These are phyloP conservation scores for Pseudomyrmex cubaensis DNA, from an alignment of 1,140 invertebrate genomes.

Conservation along the genomic window DNA sequence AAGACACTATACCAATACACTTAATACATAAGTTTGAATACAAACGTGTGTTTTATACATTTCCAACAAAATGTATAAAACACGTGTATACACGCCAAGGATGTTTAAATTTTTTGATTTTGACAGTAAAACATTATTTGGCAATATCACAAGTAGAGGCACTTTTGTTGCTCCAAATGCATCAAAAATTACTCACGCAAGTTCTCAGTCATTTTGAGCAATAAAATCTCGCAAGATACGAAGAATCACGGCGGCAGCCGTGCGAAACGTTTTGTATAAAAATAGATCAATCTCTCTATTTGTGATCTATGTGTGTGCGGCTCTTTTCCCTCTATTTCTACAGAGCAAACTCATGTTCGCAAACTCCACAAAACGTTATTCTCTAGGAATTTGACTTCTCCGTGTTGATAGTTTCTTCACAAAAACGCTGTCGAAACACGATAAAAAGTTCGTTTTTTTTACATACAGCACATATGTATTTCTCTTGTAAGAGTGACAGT, in stretches of 20 bases:
- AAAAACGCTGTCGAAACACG: neutral
- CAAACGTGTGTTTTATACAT: too few relatives aligned
- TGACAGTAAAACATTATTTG: neutral
- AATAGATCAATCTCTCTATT: slow-evolving; percentile 65
- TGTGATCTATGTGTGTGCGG: slow-evolving; percentile 29
- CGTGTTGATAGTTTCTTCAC: neutral
- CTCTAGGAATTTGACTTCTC: slow-evolving; percentile 29
- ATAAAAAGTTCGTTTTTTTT: too few relatives aligned
- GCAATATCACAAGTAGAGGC: neutral
- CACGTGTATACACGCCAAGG: too few relatives aligned
- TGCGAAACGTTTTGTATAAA: slow-evolving; percentile 41
- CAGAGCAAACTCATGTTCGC: slow-evolving; percentile 34
- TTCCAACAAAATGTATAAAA: too few relatives aligned
- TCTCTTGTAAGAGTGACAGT: too few relatives aligned
- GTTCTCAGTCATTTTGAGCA: slow-evolving; percentile 59
- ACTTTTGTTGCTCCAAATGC: slow-evolving; percentile 3
- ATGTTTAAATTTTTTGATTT: neutral
- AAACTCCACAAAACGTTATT: slow-evolving; percentile 53
- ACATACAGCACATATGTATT: too few relatives aligned
- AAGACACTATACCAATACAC: too few relatives aligned
- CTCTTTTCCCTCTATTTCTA: slow-evolving; percentile 45
- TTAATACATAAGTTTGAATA: too few relatives aligned
- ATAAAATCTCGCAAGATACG: neutral
- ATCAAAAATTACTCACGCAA: slow-evolving; percentile 57
- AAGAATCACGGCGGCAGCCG: too few relatives aligned